Conservation (phyloP, 2,888 invertebrate species). For the Mesoligia furuncula region DNA sequence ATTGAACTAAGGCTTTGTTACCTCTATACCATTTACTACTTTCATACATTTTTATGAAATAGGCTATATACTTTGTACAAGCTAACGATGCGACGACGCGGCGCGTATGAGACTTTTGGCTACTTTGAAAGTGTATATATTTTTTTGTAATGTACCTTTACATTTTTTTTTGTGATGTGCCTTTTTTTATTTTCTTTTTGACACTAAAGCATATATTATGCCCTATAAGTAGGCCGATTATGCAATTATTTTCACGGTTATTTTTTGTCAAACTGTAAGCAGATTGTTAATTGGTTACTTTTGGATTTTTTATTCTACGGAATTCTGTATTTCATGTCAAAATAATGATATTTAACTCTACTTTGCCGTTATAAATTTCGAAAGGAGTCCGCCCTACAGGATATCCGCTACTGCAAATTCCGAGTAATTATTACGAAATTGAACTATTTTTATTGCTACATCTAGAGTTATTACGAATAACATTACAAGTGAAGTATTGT, state of each 20-base stretch:
- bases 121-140: neutral
- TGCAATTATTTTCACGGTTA: neutral
- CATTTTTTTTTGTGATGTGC: too few species aligned
- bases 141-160: too few species aligned
- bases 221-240: neutral
- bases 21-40: neutral
- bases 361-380: neutral
- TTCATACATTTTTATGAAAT: neutral
- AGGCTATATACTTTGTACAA: neutral
- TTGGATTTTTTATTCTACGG: neutral
- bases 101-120: neutral
- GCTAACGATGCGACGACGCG: neutral
- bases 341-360: neutral
- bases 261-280: neutral
- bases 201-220: neutral
- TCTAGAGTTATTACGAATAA: slow-evolving; percentile 28
- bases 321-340: neutral
- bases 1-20: neutral
- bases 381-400: neutral
- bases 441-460: slow-evolving; percentile 43
- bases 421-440: slow-evolving; percentile 31
- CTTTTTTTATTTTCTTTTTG: neutral
- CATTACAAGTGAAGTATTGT: slow-evolving; percentile 15
- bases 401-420: slow-evolving; percentile 40
- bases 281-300: neutral